Conservation (phyloP, 2,113 vertebrate genomes). For the Gasterosteus aculeatus region DNA sequence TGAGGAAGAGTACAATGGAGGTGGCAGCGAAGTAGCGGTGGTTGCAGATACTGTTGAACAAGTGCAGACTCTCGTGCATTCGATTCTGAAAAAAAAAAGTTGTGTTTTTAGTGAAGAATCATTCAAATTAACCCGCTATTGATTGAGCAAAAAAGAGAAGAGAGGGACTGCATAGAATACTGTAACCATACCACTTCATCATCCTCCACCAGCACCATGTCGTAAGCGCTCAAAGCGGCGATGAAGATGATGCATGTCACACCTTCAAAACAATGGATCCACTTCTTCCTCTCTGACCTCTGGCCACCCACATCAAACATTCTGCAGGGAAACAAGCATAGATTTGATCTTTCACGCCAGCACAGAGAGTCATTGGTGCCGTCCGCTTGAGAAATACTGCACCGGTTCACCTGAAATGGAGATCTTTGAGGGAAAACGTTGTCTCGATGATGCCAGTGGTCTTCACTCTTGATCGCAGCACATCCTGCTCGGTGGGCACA, state of each 20-base stretch:
- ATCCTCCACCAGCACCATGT: conserved; percentile 95
- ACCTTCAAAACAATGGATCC: conserved; percentile 99
- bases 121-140: background rate
- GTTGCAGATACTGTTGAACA: conserved; percentile 99
- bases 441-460: conserved; percentile 98
- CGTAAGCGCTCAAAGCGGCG: conserved; percentile 94
- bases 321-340: conserved; percentile 71
- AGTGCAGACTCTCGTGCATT: conserved; percentile 98
- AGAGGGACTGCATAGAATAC: background rate
- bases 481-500: conserved; percentile 95
- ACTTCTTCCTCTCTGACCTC: conserved; percentile 97
- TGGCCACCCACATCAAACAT: conserved; percentile 99
- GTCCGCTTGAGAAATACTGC: background rate
- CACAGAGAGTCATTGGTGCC: background rate
- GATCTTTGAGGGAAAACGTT: conserved; percentile 93
- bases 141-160: background rate
- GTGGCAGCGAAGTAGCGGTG: conserved; percentile 96
- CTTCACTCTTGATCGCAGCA: conserved; percentile 96
- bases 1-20: conserved; percentile 98
- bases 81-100: conserved; percentile 85
- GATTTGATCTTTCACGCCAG: background rate
- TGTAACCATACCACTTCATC: conserved; percentile 88
- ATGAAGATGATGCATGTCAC: conserved; percentile 99
- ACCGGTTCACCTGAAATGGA: conserved; percentile 90
- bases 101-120: background rate